Evolutionary conservation across 1,140 invertebrate species (phyloP), one percentile per base, ranked within the genome.

Genomic region (Pachypsylla venusta): DNA sequence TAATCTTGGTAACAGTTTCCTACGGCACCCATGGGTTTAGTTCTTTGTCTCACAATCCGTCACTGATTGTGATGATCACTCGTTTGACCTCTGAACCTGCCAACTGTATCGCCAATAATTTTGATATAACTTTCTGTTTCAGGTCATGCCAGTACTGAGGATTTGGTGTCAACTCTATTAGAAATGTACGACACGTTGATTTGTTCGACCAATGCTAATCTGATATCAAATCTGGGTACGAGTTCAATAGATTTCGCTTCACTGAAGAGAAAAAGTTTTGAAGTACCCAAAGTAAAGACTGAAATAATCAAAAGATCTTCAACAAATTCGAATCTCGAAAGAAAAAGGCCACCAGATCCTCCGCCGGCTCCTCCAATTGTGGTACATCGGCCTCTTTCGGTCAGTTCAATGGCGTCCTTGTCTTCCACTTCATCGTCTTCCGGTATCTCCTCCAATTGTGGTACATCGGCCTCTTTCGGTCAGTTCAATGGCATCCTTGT

Each of bases 371-470:
- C 30, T 16, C 30, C 30, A 12, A 10, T 16, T 16, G 7, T 10
- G 16, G 42, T 48, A n/a, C 4, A n/a, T 25, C 12, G 54, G 26
- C 54, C 54, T 7, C 54, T 55, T 14, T 55, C 54, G 4, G 26
- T 55, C 5, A 55, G 54, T 55, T 55, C 54, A 3, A 55, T 55
- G 26, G 54, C 54, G 14, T 55, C 54, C 7, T 25, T 55, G 19
- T 55, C 54, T 10, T 55, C 54, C 22, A 25, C 54, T 4, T 55
- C 54, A 4, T 55, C 54, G 4, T 55, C 54, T 25, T 55, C 54
- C n/a, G 54, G 54, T 55, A 55, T n/a, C n/a, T n/a, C n/a, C n/a
- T n/a, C n/a, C n/a, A n/a, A n/a, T n/a, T n/a, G n/a, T n/a, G n/a
- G n/a, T n/a, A n/a, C n/a, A n/a, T 35, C 30, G 30, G n/a, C 30